These are phyloP conservation scores for Achroia grisella DNA, from an alignment of 1,140 invertebrate genomes.

Conservation along the genomic window DNA sequence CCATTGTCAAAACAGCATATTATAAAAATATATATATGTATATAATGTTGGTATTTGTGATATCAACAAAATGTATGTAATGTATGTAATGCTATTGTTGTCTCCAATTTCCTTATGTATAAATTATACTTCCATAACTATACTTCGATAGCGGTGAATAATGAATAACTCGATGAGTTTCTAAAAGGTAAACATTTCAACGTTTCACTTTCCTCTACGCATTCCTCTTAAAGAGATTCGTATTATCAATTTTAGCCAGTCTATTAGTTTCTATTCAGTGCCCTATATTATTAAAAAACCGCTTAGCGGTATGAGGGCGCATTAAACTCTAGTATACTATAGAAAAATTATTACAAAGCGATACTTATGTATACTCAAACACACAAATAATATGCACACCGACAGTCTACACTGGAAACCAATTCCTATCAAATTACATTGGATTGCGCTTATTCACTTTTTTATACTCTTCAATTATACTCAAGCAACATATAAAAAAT, in stretches of 20 bases:
- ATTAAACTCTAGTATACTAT: conserved; percentile 13
- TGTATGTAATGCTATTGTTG: no score
- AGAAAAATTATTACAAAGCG: background rate
- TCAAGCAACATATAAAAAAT: no score
- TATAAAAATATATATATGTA: no score
- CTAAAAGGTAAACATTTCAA: background rate
- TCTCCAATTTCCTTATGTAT: background rate
- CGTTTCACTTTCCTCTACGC: conserved; percentile 9
- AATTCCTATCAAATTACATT: no score
- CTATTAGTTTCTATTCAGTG: conserved; percentile 51
- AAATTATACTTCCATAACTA: background rate
- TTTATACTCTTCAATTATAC: no score
- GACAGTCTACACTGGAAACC: no score
- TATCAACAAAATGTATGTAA: no score
- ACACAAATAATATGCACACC: no score
- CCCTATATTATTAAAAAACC: conserved; percentile 31
- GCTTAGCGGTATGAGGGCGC: conserved; percentile 46
- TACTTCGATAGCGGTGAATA: background rate
- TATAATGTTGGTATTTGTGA: no score
- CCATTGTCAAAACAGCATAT: no score
- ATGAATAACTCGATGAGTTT: background rate
- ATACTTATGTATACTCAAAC: no score
- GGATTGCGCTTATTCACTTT: no score
- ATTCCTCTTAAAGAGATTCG: conserved; percentile 59
- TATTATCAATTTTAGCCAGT: conserved; percentile 46